Base-by-base conservation (phyloP, 1,140 invertebrate genomes). In the Lasioglossum albipes region DNA sequence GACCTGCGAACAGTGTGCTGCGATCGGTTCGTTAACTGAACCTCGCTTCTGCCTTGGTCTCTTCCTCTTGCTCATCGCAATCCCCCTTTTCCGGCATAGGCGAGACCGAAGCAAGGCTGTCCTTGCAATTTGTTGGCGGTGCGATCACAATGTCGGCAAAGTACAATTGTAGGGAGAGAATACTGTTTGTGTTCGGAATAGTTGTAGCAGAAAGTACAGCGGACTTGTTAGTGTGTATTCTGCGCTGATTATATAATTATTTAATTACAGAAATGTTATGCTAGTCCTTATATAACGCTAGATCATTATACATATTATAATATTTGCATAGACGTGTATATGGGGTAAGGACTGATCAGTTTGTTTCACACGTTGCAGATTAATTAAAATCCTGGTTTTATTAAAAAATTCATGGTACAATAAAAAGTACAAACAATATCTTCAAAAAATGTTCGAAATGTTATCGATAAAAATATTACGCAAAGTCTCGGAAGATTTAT, bases 401-500 rank as follows among this genome's bases (percentile, higher is more conserved):
- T 75, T 75, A 20, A 75, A 75, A 71, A 80, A 10, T 52, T 31
- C 41, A 18, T 3, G 0, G 41, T 67, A 80, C 64, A 67, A 42
- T 80, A 64, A 41, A 62, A 62, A 36, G 22, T 74, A 57, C n/a
- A 73, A 66, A 73, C n/a, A 73, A 57, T 31, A 27, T 41, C 65
- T 7, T 61, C 52, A 72, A 27, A 72, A 72, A 57, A 62, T 54
- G 70, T 59, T 52, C 45, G 18, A 75, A 76, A 82, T 36, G n/a
- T 77, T 66, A 57, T 71, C 45, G 49, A 61, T 73, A 68, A 18
- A 59, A 67, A 42, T 12, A 52, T 66, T 7, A n/a, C 20, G 16
- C 31, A 27, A 77, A 70, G 12, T 27, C 52, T 49, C 36, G 31
- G 42, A 42, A 7, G 20, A 41, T n/a, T 41, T 76, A 45, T 12